phyloP scores from a whole-genome alignment of 2,113 vertebrate genomes.

The Cettia cetti region DNA sequence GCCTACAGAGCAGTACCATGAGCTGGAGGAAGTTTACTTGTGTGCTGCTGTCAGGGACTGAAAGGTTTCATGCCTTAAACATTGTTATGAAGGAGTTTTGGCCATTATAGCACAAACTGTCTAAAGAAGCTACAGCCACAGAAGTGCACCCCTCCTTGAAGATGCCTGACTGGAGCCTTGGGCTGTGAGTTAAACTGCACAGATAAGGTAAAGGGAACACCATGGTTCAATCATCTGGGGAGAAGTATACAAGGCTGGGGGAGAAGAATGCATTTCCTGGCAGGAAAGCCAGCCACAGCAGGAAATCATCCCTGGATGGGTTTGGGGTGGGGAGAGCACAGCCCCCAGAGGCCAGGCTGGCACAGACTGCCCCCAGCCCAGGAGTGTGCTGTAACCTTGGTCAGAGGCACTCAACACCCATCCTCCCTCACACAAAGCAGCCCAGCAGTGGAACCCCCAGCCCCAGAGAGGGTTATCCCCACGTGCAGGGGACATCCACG shows the following conservation, averaged over 20 bases:
- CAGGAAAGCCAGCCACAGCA: background rate
- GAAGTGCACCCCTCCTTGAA: background rate
- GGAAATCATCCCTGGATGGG: background rate
- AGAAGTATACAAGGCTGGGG: background rate
- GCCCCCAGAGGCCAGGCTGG: background rate
- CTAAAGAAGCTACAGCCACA: background rate
- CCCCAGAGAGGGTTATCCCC: background rate
- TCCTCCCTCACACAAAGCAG: background rate
- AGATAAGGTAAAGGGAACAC: background rate
- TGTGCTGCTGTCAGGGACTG: background rate
- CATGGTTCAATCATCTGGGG: background rate
- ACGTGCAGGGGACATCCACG: rapidly evolving
- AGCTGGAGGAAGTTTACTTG: background rate
- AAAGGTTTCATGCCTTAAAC: background rate
- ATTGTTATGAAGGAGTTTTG: background rate
- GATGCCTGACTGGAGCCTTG: background rate
- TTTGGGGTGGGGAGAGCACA: background rate
- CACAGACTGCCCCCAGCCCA: background rate
- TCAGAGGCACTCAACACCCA: background rate
- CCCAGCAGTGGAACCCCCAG: background rate
- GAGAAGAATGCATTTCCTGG: background rate
- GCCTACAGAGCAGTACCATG: background rate
- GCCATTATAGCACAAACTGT: background rate
- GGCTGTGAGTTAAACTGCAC: background rate
- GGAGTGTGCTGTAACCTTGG: background rate